Base-by-base conservation (phyloP, 1,140 invertebrate species). In the Artemia franciscana region DNA sequence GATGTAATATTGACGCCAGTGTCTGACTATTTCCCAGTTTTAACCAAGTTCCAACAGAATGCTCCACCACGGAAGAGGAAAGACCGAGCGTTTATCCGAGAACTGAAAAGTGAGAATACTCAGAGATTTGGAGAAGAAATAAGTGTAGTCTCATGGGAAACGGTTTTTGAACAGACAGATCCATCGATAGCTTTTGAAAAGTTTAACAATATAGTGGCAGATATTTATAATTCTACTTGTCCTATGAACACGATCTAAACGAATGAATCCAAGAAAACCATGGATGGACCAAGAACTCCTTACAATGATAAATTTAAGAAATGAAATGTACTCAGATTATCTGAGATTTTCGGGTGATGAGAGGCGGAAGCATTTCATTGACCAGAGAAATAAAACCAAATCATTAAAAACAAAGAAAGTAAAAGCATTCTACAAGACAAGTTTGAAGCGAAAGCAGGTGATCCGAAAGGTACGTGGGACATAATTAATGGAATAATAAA, bases 81-180 rank as follows among this genome's bases (percentile, higher is more conserved):
- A 15, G 59, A 60, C 7, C n/a, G 57, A 58, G 24, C 57, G 23
- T 58, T 58, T 58, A 23, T 24, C 9, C 57, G 15, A 23, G 15
- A 58, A 5, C 57, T 58, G n/a, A 58, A 18, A 18, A 24, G 57
- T 18, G 24, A 18, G 5, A 39, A 39, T n/a, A n/a, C n/a, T 39
- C 30, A n/a, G 30, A 39, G n/a, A 65, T 2, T n/a, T 63, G 60
- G n/a, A 60, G 59, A 64, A 57, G 30, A 30, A 62, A 60, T 27
- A 39, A 63, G 60, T 60, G 30, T n/a, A 18, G 57, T 58, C 5
- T 58, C 24, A 24, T 24, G 57, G 57, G 24, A 30, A 30, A n/a
- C 18, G 7, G 30, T 18, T 60, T 15, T 18, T 15, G 5, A 15
- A 51, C 5, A 60, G 18, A n/a, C 9, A 39, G n/a, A 12, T 39